Conservation (phyloP, 1,140 invertebrate genomes). For the Orchesella cincta region DNA sequence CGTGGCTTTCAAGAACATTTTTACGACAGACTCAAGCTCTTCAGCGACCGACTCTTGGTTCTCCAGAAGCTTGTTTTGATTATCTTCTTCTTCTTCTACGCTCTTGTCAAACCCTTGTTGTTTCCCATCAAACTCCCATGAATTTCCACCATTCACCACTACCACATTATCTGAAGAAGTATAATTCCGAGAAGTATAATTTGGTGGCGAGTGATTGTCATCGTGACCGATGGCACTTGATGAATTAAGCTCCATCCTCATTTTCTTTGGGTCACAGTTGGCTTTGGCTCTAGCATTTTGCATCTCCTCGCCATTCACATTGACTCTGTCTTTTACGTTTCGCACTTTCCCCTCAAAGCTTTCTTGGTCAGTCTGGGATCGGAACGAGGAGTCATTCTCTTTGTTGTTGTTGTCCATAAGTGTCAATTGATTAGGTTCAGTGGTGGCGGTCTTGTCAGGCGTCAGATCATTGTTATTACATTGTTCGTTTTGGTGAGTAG, state of each 20-base stretch:
- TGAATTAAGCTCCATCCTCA: too few relatives aligned
- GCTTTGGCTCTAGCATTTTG: too few relatives aligned
- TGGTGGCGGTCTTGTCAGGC: not conserved
- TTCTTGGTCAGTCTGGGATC: not conserved
- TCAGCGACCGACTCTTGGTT: not conserved
- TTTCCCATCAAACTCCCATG: too few relatives aligned
- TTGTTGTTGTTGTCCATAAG: too few relatives aligned
- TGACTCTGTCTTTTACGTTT: not conserved
- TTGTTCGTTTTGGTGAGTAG: too few relatives aligned
- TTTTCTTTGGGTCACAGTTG: too few relatives aligned
- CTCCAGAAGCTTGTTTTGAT: not conserved
- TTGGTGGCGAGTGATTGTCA: too few relatives aligned
- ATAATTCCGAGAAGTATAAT: too few relatives aligned
- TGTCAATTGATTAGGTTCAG: not conserved
- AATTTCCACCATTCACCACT: too few relatives aligned
- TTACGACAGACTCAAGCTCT: not conserved
- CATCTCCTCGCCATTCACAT: not conserved
- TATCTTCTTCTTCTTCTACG: not conserved
- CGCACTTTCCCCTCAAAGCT: not conserved
- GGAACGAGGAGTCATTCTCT: not conserved
- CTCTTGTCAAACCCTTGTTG: not conserved
- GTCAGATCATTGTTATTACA: not conserved
- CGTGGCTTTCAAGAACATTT: conserved; percentile 20
- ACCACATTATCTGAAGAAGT: too few relatives aligned
- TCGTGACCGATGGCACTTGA: too few relatives aligned